Conservation (phyloP, 1,140 invertebrate species). For the Microvelia longipes region DNA sequence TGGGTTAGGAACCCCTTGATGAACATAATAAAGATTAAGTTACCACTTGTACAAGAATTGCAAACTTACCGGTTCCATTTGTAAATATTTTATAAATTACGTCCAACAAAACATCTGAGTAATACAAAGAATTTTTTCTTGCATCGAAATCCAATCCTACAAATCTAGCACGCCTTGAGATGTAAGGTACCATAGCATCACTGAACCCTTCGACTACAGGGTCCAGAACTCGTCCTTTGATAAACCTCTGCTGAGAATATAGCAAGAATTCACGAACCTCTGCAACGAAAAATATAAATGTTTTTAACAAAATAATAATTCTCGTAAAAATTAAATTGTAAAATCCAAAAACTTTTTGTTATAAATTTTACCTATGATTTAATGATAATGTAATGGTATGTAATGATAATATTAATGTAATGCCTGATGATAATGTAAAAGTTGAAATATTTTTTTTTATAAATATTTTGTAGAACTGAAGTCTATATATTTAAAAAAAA, state of each 20-base stretch:
- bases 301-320: neutral
- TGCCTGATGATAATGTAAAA: too few species aligned
- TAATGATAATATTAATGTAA: too few species aligned
- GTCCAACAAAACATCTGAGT: slow-evolving; percentile 91
- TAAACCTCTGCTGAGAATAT: slow-evolving; percentile 93
- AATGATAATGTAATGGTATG: too few species aligned
- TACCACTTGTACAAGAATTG: neutral
- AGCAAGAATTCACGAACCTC: slow-evolving; percentile 82
- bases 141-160: slow-evolving; percentile 95
- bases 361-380: neutral
- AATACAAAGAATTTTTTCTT: slow-evolving; percentile 82
- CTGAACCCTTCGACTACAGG: slow-evolving; percentile 79
- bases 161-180: slow-evolving; percentile 78
- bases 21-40: too few species aligned
- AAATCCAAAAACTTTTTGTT: neutral
- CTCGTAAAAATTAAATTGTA: neutral
- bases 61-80: slow-evolving; percentile 54
- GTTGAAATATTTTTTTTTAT: too few species aligned
- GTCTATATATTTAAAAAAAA: too few species aligned
- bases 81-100: slow-evolving; percentile 84
- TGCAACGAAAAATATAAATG: slow-evolving; percentile 23
- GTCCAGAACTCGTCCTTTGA: slow-evolving; percentile 83
- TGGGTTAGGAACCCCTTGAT: too few species aligned
- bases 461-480: too few species aligned
- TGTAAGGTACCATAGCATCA: slow-evolving; percentile 82